Percentiles rank a stretch among this genome's conserved stretches.
Evolutionary conservation across 1,140 invertebrate genomes (phyloP).

Genomic region (Lutraria rhynchaena): DNA sequence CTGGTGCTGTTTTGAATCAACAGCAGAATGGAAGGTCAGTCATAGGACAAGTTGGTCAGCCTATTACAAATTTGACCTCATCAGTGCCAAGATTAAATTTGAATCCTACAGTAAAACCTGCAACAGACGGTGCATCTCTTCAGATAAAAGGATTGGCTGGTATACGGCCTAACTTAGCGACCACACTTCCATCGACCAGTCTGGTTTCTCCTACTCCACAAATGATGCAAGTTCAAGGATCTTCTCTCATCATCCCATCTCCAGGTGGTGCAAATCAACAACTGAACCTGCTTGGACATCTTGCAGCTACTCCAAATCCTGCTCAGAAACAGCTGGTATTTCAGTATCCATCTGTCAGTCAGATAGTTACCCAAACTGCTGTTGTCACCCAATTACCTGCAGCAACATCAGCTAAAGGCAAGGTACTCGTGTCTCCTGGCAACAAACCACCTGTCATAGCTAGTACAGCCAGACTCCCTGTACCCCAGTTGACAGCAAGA

Average conservation of each 20-base stretch:
- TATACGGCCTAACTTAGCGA: background rate
- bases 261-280: conserved; percentile 19
- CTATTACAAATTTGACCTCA: background rate
- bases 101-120: background rate
- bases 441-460: too few relatives aligned
- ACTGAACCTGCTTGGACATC: conserved; percentile 22
- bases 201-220: conserved; percentile 9
- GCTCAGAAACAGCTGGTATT: conserved; percentile 41
- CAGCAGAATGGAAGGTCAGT: background rate
- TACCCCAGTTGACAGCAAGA: background rate
- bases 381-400: background rate
- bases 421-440: background rate
- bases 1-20: conserved; percentile 1
- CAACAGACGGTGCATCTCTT: background rate
- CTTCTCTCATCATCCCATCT: conserved; percentile 20
- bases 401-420: background rate
- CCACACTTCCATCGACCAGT: background rate
- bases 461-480: too few relatives aligned
- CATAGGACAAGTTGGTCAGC: background rate
- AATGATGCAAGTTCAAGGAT: conserved; percentile 19
- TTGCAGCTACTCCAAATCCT: conserved; percentile 23
- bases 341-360: conserved; percentile 34
- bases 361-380: background rate
- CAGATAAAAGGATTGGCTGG: background rate
- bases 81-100: background rate